Percentiles rank a stretch among this genome's conserved stretches.
phyloP scores from a whole-genome alignment of 2,888 invertebrate genomes.

The Leucophenga montana region DNA sequence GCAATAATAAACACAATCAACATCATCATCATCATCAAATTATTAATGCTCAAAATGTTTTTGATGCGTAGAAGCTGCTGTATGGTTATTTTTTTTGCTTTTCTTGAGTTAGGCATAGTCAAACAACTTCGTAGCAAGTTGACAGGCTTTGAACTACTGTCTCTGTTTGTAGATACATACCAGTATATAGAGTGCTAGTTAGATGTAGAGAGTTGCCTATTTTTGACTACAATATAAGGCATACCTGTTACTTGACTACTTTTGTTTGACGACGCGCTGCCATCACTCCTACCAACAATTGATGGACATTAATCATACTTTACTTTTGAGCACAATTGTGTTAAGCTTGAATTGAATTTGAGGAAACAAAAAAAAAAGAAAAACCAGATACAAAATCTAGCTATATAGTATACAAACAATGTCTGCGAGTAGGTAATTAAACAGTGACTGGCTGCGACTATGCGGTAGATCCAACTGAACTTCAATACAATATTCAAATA shows the following conservation, averaged over 20 bases:
- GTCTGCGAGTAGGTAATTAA: no score
- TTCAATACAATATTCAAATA: conserved; percentile 39
- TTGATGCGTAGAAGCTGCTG: conserved; percentile 38
- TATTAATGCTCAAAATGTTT: conserved; percentile 46
- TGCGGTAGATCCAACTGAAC: background rate
- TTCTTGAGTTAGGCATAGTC: conserved; percentile 6
- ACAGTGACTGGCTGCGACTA: no score
- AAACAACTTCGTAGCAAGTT: no score
- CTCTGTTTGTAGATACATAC: background rate
- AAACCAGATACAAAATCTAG: no score
- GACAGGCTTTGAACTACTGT: conserved; percentile 15
- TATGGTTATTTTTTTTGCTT: conserved; percentile 41
- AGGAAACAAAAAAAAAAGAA: background rate
- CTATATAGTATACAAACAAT: no score
- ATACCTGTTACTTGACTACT: conserved; percentile 13
- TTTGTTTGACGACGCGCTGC: background rate
- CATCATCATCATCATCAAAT: conserved; percentile 51
- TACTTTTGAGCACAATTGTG: conserved; percentile 29
- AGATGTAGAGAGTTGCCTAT: no score
- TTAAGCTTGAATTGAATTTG: conserved; percentile 9
- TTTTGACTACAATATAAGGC: conserved; percentile 41
- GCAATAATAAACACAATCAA: conserved; percentile 40
- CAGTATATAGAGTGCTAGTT: conserved; percentile 40
- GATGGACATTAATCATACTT: conserved; percentile 60
- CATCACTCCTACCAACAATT: background rate